Evolutionary conservation across 2,888 invertebrate genomes (phyloP).

Genomic region (Thymelicus lineola): DNA sequence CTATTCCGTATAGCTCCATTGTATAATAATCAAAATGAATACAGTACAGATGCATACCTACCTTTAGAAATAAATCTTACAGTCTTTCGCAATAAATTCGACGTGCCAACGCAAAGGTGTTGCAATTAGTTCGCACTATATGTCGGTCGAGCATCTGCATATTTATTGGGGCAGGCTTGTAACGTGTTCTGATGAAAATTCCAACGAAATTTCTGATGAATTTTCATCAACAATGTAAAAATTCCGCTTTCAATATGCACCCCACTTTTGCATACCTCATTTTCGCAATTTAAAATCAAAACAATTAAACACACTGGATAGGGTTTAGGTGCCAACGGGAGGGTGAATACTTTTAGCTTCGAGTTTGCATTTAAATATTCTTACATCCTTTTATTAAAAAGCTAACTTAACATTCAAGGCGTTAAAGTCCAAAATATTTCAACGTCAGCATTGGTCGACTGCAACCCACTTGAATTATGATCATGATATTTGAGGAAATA

Average conservation of each 20-base stretch:
- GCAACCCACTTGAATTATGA: constrained; percentile 71
- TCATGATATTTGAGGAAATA: constrained; percentile 68
- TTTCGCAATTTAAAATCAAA: constrained; percentile 75
- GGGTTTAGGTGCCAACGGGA: constrained; percentile 63
- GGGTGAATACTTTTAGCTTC: constrained; percentile 70
- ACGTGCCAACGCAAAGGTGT: constrained; percentile 54
- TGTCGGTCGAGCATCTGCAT: constrained; percentile 59
- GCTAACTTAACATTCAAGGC: constrained; percentile 39
- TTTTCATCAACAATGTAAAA: constrained; percentile 31
- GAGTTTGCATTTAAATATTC: constrained; percentile 49
- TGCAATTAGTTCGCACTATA: constrained; percentile 62
- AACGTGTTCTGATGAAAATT: constrained; percentile 23
- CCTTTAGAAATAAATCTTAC: constrained; percentile 24
- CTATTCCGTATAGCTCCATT: constrained; percentile 9
- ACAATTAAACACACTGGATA: constrained; percentile 76
- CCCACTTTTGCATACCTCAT: constrained; percentile 61
- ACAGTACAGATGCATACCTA: background rate
- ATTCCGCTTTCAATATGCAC: constrained; percentile 64
- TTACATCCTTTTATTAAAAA: constrained; percentile 23
- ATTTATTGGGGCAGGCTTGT: constrained; percentile 55
- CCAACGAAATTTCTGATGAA: constrained; percentile 28
- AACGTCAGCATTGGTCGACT: constrained; percentile 60
- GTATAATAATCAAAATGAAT: constrained; percentile 20
- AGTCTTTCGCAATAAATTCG: constrained; percentile 49
- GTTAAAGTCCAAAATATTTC: constrained; percentile 52